A percentile compares a stretch with the other conserved stretches of the same genome.
These are phyloP conservation scores for Hypotaenidia okinawae DNA, from an alignment of 2,797 vertebrate genomes.

Conservation along the genomic window DNA sequence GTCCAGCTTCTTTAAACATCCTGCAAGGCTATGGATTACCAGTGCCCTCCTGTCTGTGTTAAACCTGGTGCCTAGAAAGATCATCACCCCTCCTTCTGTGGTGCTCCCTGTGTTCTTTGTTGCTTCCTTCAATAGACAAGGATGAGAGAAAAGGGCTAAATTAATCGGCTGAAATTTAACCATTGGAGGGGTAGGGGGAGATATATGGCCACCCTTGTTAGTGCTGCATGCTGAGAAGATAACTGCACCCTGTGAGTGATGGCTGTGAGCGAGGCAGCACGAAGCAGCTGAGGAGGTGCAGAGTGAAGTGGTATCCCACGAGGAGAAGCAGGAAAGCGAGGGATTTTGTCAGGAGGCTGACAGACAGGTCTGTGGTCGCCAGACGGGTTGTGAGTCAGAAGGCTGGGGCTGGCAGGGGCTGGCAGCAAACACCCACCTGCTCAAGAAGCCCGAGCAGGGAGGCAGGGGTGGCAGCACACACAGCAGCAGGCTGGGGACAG, in stretches of 20 bases:
- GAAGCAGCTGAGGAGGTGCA: neutral
- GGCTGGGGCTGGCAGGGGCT: neutral
- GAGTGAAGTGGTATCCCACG: rapidly evolving
- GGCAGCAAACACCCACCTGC: neutral
- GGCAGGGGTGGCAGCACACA: neutral
- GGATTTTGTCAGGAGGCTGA: neutral
- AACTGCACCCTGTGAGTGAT: rapidly evolving
- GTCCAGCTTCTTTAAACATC: neutral
- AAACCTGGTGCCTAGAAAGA: rapidly evolving
- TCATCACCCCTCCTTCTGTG: neutral
- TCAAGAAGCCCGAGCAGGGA: neutral
- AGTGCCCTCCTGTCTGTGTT: neutral
- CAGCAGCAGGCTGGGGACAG: neutral
- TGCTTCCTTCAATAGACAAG: neutral
- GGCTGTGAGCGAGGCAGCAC: neutral
- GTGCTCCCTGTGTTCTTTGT: neutral
- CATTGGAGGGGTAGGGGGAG: no score
- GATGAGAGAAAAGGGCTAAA: neutral
- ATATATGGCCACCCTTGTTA: neutral
- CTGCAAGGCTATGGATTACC: neutral
- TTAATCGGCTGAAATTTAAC: neutral
- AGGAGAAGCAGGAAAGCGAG: neutral
- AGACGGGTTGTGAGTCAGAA: neutral
- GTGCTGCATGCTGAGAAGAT: neutral
- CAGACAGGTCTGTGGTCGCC: neutral